Base-by-base conservation (phyloP, 1,140 invertebrate genomes). In the Microplitis demolitor region DNA sequence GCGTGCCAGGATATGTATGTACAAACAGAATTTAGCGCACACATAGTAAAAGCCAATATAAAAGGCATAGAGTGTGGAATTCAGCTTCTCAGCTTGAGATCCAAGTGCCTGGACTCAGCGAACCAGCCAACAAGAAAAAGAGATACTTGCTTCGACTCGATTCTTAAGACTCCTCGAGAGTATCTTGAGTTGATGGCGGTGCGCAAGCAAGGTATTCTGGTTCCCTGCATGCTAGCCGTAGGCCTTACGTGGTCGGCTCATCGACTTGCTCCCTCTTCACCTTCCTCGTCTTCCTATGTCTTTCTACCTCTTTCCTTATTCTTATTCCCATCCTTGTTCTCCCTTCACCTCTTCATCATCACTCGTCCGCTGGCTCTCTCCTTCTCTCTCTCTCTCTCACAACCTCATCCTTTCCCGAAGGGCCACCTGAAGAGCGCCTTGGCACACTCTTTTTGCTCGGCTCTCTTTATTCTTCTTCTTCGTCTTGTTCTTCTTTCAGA, bases 21-120 rank as follows among this genome's bases (percentile, higher is more conserved):
- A 24, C 24, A 24, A 24, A 56, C n/a, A 56, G 5, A 56, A 14
- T 56, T 16, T 5, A n/a, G n/a, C 58, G 16, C 53, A 56, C 58
- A 33, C 82, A 80, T 82, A 82, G 80, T 79, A 79, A 82, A 80
- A 78, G 80, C 77, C 82, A 82, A 82, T 82, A 82, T 80, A 83
- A 82, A 82, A 61, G 80, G 78, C 82, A 81, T 82, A 82, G 80
- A 80, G 78, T 79, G 79, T 83, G 83, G 82, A 84, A 84, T 84
- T 84, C 82, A 83, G 82, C 76, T 81, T 84, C 83, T 82, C 83
- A 82, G 83, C 83, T 84, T 84, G 82, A 84, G 78, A 81, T 71
- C 68, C 75, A 45, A 45, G 39, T 45, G 39, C 69, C 54, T 50
- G 50, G 64, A 70, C 66, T 74, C 73, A 71, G 75, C 72, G 74